Evolutionary conservation across 2,888 invertebrate species (phyloP), one percentile per base, ranked within the genome.

Genomic region (Drosophila gaucha): DNA sequence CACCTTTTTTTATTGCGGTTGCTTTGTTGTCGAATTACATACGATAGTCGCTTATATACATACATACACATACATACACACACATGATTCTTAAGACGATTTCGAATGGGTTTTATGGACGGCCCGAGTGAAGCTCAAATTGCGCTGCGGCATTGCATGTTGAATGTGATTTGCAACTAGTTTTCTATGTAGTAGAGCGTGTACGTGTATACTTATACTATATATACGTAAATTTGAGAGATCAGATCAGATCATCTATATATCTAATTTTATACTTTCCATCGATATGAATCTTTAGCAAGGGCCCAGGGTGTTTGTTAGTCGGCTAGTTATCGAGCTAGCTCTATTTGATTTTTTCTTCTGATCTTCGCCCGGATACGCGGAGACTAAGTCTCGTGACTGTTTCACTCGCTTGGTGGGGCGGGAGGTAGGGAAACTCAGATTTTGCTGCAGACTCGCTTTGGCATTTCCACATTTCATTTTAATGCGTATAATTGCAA

Each of bases 1-100:
- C 55, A 43, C 52, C 62, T 38, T 54, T 55, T 49, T 62, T 58
- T 59, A 75, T 70, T 75, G 64, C 57, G 76, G 58, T 75, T 74
- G 56, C 68, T 67, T 57, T 74, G 52, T 62, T 60, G n/a, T 24
- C 16, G 30, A 46, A 30, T 46, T 46, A 20, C 46, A 31, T 31
- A 18, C n/a, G 20, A 49, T 39, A 24, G 20, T 22, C 20, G 26
- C 44, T 24, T 35, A 14, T 49, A 36, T 36, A 36, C 6, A 26
- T 43, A 16, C 24, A 5, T 22, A 16, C 16, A n/a, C 16, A 16
- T 30, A 24, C 36, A 9, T 55, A 28, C 35, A 10, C 31, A 43
- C 5, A 33, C 5, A 31, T 26, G 33, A 39, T 41, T 59, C 33
- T 31, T 12, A 28, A 8, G 6, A 16, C 6, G 2, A 44, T 18